Conservation (phyloP, 2,888 invertebrate species). For the Orthonevra nobilis region DNA sequence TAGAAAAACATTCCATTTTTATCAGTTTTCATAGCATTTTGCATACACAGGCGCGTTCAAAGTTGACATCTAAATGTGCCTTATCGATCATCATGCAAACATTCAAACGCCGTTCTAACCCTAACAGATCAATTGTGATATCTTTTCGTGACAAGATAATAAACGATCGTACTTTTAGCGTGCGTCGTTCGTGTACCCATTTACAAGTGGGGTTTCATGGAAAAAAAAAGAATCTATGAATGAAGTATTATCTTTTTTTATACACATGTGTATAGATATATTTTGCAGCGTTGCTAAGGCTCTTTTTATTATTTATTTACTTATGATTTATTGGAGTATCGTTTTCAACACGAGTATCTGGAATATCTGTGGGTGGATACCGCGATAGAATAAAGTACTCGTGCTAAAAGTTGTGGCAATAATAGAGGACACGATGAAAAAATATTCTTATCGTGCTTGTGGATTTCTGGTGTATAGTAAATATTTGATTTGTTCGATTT, state of each 20-base stretch:
- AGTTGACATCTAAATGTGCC: slow-evolving; percentile 18
- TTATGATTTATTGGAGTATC: slow-evolving; percentile 35
- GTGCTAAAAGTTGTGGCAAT: no score
- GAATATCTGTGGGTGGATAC: no score
- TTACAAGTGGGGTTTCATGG: slow-evolving; percentile 10
- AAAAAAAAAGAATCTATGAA: slow-evolving; percentile 11
- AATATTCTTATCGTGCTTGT: no score
- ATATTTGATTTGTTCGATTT: no score
- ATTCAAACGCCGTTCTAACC: slow-evolving; percentile 29
- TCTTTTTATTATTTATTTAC: slow-evolving; percentile 34
- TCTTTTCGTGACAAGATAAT: slow-evolving; percentile 12
- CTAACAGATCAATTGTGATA: slow-evolving; percentile 36
- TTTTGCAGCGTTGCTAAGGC: slow-evolving; percentile 32
- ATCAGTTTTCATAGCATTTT: no score
- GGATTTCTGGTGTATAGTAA: no score
- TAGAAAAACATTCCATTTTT: no score
- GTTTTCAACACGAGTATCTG: no score
- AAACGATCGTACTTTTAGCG: slow-evolving; percentile 54
- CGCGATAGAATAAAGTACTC: no score
- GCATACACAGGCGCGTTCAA: no score
- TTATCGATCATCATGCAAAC: slow-evolving; percentile 5
- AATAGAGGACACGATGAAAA: no score
- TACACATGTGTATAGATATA: no score
- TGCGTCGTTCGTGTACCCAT: slow-evolving; percentile 35
- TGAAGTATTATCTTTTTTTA: slow-evolving; percentile 20